These are phyloP conservation scores for Ethmia dodecea DNA, from an alignment of 2,888 invertebrate species.

Conservation along the genomic window DNA sequence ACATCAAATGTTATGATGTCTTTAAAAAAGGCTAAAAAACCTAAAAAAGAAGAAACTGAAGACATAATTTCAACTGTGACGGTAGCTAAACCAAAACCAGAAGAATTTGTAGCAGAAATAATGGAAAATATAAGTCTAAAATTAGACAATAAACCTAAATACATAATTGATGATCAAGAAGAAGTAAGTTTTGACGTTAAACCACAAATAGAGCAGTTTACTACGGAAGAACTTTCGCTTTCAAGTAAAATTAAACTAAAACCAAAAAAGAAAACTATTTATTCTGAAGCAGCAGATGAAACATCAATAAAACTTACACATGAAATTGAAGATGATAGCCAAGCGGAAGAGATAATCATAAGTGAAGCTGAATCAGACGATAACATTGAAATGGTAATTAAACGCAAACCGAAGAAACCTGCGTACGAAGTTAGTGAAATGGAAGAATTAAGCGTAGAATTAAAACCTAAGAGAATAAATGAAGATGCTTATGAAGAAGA, in stretches of 20 bases:
- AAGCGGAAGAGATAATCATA: slow-evolving; percentile 81
- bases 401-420: slow-evolving; percentile 69
- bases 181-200: slow-evolving; percentile 66
- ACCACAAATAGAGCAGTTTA: slow-evolving; percentile 64
- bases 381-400: slow-evolving; percentile 69
- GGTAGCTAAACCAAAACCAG: slow-evolving; percentile 43
- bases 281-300: slow-evolving; percentile 83
- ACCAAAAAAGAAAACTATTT: slow-evolving; percentile 78
- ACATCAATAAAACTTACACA: slow-evolving; percentile 81
- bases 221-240: slow-evolving; percentile 84
- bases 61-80: slow-evolving; percentile 58
- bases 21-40: slow-evolving; percentile 55
- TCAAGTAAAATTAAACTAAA: slow-evolving; percentile 84
- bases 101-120: slow-evolving; percentile 63
- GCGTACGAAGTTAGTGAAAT: slow-evolving; percentile 79
- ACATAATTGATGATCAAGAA: slow-evolving; percentile 83
- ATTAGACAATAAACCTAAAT: slow-evolving; percentile 82
- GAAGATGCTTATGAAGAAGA: slow-evolving; percentile 80
- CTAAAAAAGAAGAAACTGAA: slow-evolving; percentile 44
- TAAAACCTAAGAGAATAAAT: slow-evolving; percentile 63
- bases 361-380: slow-evolving; percentile 80
- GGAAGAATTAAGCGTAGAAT: slow-evolving; percentile 77
- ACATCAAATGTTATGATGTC: slow-evolving; percentile 51
- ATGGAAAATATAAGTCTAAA: slow-evolving; percentile 81
- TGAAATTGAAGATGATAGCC: slow-evolving; percentile 80